These are phyloP conservation scores for Anoplopoma fimbria DNA, from an alignment of 2,113 vertebrate species.

Conservation along the genomic window DNA sequence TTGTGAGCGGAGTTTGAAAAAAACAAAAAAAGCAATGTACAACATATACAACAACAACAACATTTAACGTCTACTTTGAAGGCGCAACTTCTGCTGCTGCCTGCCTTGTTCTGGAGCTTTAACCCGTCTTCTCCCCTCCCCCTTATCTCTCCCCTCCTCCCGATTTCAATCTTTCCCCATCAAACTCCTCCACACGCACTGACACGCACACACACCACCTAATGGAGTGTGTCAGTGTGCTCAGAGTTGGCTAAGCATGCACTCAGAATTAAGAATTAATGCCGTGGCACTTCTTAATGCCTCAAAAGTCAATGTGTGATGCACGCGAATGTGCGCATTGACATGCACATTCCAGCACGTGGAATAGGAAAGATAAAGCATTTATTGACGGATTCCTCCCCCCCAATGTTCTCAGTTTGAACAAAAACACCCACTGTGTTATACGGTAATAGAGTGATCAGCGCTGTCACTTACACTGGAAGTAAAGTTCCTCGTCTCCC, in stretches of 20 bases:
- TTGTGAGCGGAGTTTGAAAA: conserved; percentile 22
- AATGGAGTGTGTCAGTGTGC: conserved; percentile 54
- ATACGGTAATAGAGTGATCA: not conserved
- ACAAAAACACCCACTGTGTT: not conserved
- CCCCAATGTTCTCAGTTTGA: not conserved
- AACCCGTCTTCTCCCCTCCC: conserved; percentile 18
- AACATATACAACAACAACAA: conserved; percentile 29
- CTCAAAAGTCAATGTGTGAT: conserved; percentile 42
- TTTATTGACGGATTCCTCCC: not conserved
- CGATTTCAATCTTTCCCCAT: conserved; percentile 57
- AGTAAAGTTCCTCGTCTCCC: conserved; percentile 93
- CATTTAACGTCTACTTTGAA: conserved; percentile 31
- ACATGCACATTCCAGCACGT: conserved; percentile 6
- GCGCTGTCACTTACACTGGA: conserved; percentile 88
- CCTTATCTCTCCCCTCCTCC: conserved; percentile 48
- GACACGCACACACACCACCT: conserved; percentile 22
- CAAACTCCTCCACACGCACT: conserved; percentile 33
- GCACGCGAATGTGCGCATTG: not conserved
- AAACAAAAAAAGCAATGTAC: conserved; percentile 17
- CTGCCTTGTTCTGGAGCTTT: conserved; percentile 11
- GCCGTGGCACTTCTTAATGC: conserved; percentile 23
- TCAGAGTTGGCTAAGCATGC: conserved; percentile 49
- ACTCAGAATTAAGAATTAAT: conserved; percentile 71
- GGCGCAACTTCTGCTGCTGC: not conserved
- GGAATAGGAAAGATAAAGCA: not conserved